Evolutionary conservation across 2,888 invertebrate species (phyloP).

Genomic region (Oxytorus armatus): DNA sequence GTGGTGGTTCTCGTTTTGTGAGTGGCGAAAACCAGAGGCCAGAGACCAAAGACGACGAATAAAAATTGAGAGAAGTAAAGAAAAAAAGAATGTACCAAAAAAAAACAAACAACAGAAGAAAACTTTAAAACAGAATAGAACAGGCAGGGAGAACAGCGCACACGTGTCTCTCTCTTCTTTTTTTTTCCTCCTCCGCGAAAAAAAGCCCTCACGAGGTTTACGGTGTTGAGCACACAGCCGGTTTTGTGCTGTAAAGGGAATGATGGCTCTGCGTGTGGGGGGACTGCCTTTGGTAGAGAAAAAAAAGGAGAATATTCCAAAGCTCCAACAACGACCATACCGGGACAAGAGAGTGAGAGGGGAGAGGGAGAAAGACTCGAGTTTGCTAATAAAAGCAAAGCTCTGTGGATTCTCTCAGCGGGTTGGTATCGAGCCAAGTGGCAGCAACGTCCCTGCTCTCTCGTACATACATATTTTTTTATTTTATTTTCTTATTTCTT

Average conservation of each 20-base stretch:
- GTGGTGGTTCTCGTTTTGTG: conserved; percentile 46
- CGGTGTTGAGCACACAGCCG: conserved; percentile 39
- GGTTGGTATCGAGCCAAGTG: conserved; percentile 70
- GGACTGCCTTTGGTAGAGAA: conserved; percentile 32
- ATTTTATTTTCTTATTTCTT: conserved; percentile 5
- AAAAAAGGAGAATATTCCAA: conserved; percentile 11
- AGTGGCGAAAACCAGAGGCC: conserved; percentile 37
- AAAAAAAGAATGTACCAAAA: conserved; percentile 22
- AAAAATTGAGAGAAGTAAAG: conserved; percentile 19
- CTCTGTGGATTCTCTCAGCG: conserved; percentile 56
- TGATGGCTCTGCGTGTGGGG: conserved; percentile 27
- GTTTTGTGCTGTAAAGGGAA: conserved; percentile 8
- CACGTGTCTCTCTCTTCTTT: conserved; percentile 26
- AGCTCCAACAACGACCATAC: conserved; percentile 35
- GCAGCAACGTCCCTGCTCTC: conserved; percentile 44
- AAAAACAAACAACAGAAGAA: conserved; percentile 28
- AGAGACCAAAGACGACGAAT: conserved; percentile 36
- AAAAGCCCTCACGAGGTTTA: conserved; percentile 45
- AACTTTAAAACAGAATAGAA: conserved; percentile 49
- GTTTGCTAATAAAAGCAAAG: conserved; percentile 69
- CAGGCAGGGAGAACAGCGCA: conserved; percentile 55
- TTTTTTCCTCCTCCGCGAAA: conserved; percentile 10
- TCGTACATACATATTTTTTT: conserved; percentile 14
- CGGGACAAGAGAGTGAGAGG: conserved; percentile 1
- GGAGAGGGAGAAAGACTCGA: conserved; percentile 46